Evolutionary conservation across 2,888 invertebrate species (phyloP), one percentile per base, ranked within the genome.

Genomic region (Hermaeophaga mercurialis): DNA sequence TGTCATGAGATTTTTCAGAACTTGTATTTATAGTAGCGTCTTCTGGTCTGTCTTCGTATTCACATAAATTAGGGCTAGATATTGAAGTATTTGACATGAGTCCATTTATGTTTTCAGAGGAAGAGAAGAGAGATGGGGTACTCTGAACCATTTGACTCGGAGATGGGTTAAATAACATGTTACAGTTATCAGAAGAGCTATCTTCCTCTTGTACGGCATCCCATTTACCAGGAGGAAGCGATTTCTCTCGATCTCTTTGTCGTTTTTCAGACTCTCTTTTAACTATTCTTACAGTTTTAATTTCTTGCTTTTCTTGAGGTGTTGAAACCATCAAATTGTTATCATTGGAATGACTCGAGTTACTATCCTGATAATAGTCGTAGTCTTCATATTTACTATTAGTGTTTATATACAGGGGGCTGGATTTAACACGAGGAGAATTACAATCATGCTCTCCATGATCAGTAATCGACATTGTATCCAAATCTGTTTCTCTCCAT

Each of bases 261-360:
- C 94, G 81, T 48, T 93, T 84, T 75, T 94, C 94, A 15, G 93
- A 91, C 74, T 94, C 94, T 9, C 94, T 82, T 78, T 96, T 96
- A 0, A 96, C 94, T 69, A 95, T 94, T 56, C 95, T 84, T 12
- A 96, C 95, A 0, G 95, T 95, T 82, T 94, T 93, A 56, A 92
- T 91, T 78, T 94, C 94, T 74, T 89, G 86, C 67, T 92, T 92
- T 72, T 94, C 94, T 54, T 89, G 86, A 1, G 81, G 73, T 19
- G 66, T 46, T 18, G 66, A 66, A 54, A 64, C 71, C 19, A 69
- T 64, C 7, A 66, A 62, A 14, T 68, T 70, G 46, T 75, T 74
- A 36, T 74, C 74, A 53, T 70, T 73, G 1, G 72, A 73, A 61
- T 75, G 74, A 48, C 70, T 73, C 1, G 71, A 71, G 82, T 85